Base-by-base conservation (phyloP, 2,888 invertebrate genomes). In the Abrostola triplasia region DNA sequence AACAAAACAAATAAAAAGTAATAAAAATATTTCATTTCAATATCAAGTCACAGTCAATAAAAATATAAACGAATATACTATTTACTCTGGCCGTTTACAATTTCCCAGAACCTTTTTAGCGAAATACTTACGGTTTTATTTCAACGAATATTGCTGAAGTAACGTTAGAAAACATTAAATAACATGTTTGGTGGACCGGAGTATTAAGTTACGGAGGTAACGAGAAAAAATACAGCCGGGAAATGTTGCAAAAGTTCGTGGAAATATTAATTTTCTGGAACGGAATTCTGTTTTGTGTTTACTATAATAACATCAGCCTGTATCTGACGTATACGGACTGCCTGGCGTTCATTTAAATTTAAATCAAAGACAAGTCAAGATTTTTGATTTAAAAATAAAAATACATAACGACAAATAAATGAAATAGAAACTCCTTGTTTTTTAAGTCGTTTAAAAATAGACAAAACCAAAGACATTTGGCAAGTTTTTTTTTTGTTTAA, bases 351-450 rank as follows among this genome's bases (percentile, higher is more conserved):
- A 24, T 24, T 4, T 4, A 24, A 24, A 24, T 24, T 24, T 24
- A 24, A 24, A 24, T 4, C 4, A 2, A 24, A 24, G 24, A 24
- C 24, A 2, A 2, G 24, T 24, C 24, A 24, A 24, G 24, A 24
- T 24, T 24, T 24, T 24, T 24, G 4, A n/a, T n/a, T 24, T 24
- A 87, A 87, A 85, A n/a, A n/a, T n/a, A n/a, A n/a, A n/a, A n/a
- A n/a, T n/a, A n/a, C n/a, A n/a, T n/a, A n/a, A n/a, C n/a, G n/a
- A n/a, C n/a, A n/a, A n/a, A n/a, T n/a, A n/a, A n/a, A n/a, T n/a
- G n/a, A n/a, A n/a, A n/a, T n/a, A n/a, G n/a, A n/a, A n/a, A n/a
- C n/a, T n/a, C n/a, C n/a, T n/a, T n/a, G n/a, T n/a, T n/a, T n/a
- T n/a, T n/a, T n/a, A n/a, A n/a, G n/a, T n/a, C n/a, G n/a, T n/a